Conservation (phyloP, 2,113 vertebrate genomes). For the rat (Rattus norvegicus) region GRCr8 NC_086021.1:38883501-38884000, state of each 20-base stretch:
- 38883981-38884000: background rate
- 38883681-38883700: slow-evolving; percentile 86
- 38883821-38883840: slow-evolving; percentile 85
- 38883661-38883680: slow-evolving; percentile 84
- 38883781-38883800: slow-evolving; percentile 86
- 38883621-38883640: slow-evolving; percentile 89
- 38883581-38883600: background rate
- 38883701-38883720: slow-evolving; percentile 82
- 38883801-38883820: slow-evolving; percentile 85
- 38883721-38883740: slow-evolving; percentile 77
- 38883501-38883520: slow-evolving; percentile 87
- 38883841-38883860: slow-evolving; percentile 75
- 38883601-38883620: slow-evolving; percentile 29
- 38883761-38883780: slow-evolving; percentile 77
- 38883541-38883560: slow-evolving; percentile 81
- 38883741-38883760: slow-evolving; percentile 73
- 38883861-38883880: background rate
- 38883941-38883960: background rate
- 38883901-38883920: background rate
- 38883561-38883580: background rate
- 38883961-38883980: background rate
- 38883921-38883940: background rate
- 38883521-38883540: slow-evolving; percentile 83
- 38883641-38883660: slow-evolving; percentile 81
- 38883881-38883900: background rate